These are phyloP conservation scores for Corythaixoides concolor DNA, from an alignment of 2,113 vertebrate genomes.

Conservation along the genomic window DNA sequence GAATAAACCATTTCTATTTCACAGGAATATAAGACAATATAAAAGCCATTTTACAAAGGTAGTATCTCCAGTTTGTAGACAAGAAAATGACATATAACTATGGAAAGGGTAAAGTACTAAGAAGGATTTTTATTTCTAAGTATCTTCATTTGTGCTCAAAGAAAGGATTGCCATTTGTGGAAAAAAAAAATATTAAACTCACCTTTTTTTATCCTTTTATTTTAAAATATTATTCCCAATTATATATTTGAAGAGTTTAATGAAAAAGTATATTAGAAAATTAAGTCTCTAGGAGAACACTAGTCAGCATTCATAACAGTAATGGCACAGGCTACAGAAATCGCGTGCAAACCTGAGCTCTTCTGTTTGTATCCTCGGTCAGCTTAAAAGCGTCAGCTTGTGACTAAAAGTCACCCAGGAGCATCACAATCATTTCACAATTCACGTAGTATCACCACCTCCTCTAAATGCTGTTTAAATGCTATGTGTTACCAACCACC, in stretches of 20 bases:
- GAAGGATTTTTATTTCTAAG: constrained; percentile 1
- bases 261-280: neutral
- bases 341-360: neutral
- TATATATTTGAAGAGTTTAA: neutral
- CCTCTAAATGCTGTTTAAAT: neutral
- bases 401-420: neutral
- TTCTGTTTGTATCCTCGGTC: neutral
- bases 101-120: neutral
- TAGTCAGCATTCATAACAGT: neutral
- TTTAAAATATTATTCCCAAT: neutral
- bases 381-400: neutral
- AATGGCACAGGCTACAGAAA: neutral
- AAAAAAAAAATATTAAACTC: neutral
- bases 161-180: neutral
- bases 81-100: neutral
- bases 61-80: neutral
- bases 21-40: neutral
- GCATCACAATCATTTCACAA: neutral
- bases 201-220: neutral
- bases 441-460: neutral
- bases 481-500: neutral
- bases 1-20: constrained; percentile 25
- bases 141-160: neutral
- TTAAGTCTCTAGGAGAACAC: neutral
- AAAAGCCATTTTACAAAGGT: constrained; percentile 6